phyloP scores from a whole-genome alignment of 35 echinoderm and acorn worm genomes.

The Ophioderma brevispina region DNA sequence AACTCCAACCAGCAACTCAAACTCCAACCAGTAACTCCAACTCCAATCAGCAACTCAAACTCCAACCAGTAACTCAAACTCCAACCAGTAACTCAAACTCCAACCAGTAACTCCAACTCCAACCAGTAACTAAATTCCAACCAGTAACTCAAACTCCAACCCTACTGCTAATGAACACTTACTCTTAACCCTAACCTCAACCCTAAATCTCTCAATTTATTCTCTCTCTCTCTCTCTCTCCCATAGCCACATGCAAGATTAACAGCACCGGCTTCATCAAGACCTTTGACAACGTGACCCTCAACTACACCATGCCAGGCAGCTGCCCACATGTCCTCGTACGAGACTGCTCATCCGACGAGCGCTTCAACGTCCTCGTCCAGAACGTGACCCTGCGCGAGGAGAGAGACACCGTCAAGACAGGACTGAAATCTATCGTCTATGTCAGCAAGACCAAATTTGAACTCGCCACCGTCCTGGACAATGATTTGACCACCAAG shows the following conservation, averaged over 20 bases:
- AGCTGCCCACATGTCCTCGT: slow-evolving; percentile 50
- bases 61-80: too few relatives aligned
- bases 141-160: too few relatives aligned
- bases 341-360: slow-evolving; percentile 52
- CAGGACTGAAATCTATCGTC: slow-evolving; percentile 14
- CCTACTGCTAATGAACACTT: too few relatives aligned
- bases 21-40: too few relatives aligned
- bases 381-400: slow-evolving; percentile 26
- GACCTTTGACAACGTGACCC: slow-evolving; percentile 46
- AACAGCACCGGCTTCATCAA: slow-evolving; percentile 18
- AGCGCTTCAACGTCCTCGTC: slow-evolving; percentile 56
- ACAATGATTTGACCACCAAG: not conserved
- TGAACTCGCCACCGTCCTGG: slow-evolving; percentile 1
- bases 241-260: not conserved
- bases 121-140: too few relatives aligned
- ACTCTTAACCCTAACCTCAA: too few relatives aligned
- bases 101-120: too few relatives aligned
- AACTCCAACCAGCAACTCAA: too few relatives aligned
- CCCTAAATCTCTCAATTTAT: too few relatives aligned
- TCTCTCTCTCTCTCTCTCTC: not conserved
- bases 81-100: too few relatives aligned
- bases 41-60: too few relatives aligned
- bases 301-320: slow-evolving; percentile 47
- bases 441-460: slow-evolving; percentile 33
- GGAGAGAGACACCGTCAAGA: not conserved